Base-by-base conservation (phyloP, 2,888 invertebrate genomes). In the Operophtera brumata region DNA sequence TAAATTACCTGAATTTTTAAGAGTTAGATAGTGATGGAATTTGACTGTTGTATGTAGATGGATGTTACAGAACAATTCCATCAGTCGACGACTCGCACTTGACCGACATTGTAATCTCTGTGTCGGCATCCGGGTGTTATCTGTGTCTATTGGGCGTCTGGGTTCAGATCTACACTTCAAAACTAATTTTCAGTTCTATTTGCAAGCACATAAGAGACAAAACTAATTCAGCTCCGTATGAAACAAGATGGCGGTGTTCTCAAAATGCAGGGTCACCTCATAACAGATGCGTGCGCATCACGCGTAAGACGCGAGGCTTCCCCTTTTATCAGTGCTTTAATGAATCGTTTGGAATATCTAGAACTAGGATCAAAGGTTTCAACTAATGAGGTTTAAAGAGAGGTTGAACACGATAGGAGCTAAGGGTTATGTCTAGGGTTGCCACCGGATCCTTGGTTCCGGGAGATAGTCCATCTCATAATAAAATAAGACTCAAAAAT, bases 71-170 rank as follows among this genome's bases (percentile, higher is more conserved):
- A 30, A 30, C 10, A 11, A 3, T 6, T 34, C 6, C 11, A 10
- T 2, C 11, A 34, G n/a, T 36, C 8, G 39, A 41, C 44, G 50
- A 45, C 55, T 54, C 53, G 43, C 57, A 52, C 59, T 57, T 61
- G 57, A 54, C 60, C 59, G 43, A 54, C 47, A 57, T 49, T 47
- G 53, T 53, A 58, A 57, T 60, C 52, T 58, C 46, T 43, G 30
- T 50, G 44, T 42, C 60, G 59, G 52, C 65, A 71, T 78, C 79
- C 77, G 78, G 74, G 72, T 67, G 61, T 65, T 73, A 70, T 70
- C 67, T 41, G 45, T 55, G 49, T 76, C 78, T 75, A 65, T 68
- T 60, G 55, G 61, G 60, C 58, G 78, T 78, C 77, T 77, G 61
- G 62, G 54, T 43, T 50, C 41, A 43, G 41, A 25, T 25, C n/a